phyloP scores from a whole-genome alignment of 1,140 invertebrate species.

The Saccostrea echinata region DNA sequence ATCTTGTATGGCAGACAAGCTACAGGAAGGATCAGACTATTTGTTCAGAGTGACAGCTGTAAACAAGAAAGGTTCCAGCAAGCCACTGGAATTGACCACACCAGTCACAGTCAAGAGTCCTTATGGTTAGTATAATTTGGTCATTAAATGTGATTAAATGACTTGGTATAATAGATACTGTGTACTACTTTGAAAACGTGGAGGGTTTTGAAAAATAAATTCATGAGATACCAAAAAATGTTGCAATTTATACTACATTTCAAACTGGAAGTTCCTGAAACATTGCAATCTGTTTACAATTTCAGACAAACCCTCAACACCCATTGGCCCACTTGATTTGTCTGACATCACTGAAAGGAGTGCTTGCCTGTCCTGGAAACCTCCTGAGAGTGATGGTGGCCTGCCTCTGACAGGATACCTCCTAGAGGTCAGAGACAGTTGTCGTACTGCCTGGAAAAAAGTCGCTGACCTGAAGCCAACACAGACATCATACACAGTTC shows the following conservation, averaged over 20 bases:
- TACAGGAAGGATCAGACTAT: conserved; percentile 85
- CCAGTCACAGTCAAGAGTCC: conserved; percentile 92
- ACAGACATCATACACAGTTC: conserved; percentile 85
- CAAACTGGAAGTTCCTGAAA: background rate
- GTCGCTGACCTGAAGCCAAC: conserved; percentile 84
- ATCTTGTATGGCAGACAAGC: conserved; percentile 87
- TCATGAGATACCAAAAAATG: no score
- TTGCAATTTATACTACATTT: no score
- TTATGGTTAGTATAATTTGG: conserved; percentile 67
- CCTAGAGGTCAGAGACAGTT: conserved; percentile 92
- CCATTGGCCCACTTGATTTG: conserved; percentile 89
- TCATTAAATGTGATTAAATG: background rate
- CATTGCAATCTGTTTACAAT: background rate
- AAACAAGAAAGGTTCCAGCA: conserved; percentile 92
- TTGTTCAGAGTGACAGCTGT: conserved; percentile 87
- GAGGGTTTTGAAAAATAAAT: background rate
- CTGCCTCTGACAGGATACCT: conserved; percentile 96
- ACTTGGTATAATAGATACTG: background rate
- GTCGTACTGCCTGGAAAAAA: conserved; percentile 87
- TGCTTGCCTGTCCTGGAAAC: conserved; percentile 94
- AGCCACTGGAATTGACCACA: conserved; percentile 93
- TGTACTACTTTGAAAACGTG: background rate
- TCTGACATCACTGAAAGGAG: conserved; percentile 96
- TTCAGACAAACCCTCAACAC: conserved; percentile 73
- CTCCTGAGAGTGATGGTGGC: conserved; percentile 96